phyloP scores from a whole-genome alignment of 2,113 vertebrate genomes.

The Boulengeromyrus knoepffleri region DNA sequence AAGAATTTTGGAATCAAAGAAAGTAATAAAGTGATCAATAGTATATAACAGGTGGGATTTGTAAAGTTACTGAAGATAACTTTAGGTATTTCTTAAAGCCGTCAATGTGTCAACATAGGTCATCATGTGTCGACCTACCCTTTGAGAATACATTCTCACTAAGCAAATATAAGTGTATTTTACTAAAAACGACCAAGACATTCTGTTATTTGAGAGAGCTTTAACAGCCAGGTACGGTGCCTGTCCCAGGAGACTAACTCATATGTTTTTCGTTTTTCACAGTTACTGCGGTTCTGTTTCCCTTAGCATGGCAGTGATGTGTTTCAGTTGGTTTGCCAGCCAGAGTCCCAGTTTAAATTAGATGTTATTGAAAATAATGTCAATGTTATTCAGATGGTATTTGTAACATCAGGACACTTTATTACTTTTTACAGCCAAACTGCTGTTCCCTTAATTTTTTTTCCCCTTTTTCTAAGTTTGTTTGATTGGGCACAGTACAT shows the following conservation, averaged over 20 bases:
- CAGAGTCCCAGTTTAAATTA: not conserved
- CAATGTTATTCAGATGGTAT: not conserved
- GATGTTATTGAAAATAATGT: constrained; percentile 1
- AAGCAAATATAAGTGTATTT: not conserved
- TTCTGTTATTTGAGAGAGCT: not conserved
- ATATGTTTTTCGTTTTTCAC: not conserved
- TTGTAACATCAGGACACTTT: not conserved
- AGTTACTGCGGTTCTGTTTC: not conserved
- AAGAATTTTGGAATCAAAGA: not conserved
- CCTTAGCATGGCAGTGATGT: not conserved
- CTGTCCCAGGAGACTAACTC: not conserved
- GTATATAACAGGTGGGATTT: not conserved
- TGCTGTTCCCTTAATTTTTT: not conserved
- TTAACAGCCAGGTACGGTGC: not conserved
- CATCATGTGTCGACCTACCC: not conserved
- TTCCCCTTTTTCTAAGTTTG: not conserved
- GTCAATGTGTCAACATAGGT: not conserved
- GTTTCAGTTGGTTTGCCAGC: not conserved
- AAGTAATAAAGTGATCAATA: not conserved
- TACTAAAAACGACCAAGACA: not conserved
- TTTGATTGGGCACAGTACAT: not conserved
- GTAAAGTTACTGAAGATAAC: not conserved
- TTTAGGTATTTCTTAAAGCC: not conserved
- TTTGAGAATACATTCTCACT: not conserved
- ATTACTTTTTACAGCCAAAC: not conserved